These are phyloP conservation scores for Panulirus ornatus DNA, from an alignment of 1,140 invertebrate genomes.

Conservation along the genomic window DNA sequence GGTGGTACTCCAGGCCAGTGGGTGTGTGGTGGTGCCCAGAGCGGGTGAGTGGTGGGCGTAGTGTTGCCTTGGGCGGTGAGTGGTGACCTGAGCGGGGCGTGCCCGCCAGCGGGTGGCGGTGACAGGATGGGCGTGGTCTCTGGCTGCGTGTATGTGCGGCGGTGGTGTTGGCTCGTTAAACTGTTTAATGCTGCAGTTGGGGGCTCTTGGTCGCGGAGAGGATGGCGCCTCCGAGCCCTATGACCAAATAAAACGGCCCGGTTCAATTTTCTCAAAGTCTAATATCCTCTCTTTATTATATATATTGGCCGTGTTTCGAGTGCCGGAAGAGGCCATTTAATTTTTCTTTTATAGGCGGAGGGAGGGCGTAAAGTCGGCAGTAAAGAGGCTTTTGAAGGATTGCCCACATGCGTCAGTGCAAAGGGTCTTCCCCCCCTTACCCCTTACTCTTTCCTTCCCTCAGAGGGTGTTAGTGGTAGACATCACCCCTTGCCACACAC, in stretches of 20 bases:
- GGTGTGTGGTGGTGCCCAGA: not conserved
- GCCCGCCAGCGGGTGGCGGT: not conserved
- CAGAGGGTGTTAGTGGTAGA: no score
- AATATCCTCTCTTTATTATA: constrained; percentile 73
- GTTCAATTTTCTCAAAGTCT: constrained; percentile 72
- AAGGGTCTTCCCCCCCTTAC: not conserved
- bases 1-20: no score
- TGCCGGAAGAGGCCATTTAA: constrained; percentile 72
- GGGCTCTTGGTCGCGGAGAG: constrained; percentile 24
- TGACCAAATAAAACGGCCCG: constrained; percentile 65
- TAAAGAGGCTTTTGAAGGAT: constrained; percentile 73
- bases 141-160: not conserved
- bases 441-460: not conserved
- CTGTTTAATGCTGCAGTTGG: constrained; percentile 64
- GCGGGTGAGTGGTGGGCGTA: not conserved
- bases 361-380: constrained; percentile 69
- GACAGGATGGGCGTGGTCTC: not conserved
- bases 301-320: constrained; percentile 74
- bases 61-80: no score
- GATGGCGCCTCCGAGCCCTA: constrained; percentile 58
- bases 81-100: not conserved
- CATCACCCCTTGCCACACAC: no score
- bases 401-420: constrained; percentile 54
- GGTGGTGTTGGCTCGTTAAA: constrained; percentile 57
- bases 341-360: constrained; percentile 73